Percentiles rank a stretch among this genome's conserved stretches.
Conservation (phyloP, 1,140 invertebrate genomes). For the Caenorhabditis remanei region DNA sequence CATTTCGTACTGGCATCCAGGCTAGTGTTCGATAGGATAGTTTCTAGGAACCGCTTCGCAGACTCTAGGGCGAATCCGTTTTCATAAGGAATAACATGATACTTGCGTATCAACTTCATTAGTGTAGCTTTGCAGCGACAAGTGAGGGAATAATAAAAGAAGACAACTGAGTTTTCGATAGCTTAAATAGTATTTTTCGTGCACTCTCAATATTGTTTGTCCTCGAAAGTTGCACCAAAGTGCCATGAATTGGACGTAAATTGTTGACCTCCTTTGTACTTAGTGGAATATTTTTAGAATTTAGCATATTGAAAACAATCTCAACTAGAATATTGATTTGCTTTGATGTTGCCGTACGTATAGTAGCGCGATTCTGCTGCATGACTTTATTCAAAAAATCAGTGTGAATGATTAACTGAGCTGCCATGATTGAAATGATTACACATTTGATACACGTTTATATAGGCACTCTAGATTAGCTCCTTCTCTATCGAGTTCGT, state of each 20-base stretch:
- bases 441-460: too few relatives aligned
- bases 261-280: not conserved
- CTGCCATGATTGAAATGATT: not conserved
- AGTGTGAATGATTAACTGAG: not conserved
- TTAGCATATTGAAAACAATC: too few relatives aligned
- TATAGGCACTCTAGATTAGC: too few relatives aligned
- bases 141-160: not conserved
- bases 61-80: not conserved
- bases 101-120: conserved; percentile 3
- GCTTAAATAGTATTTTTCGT: conserved; percentile 18
- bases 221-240: not conserved
- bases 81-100: not conserved
- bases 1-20: not conserved
- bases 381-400: not conserved
- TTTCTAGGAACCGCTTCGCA: not conserved
- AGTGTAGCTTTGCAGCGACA: not conserved
- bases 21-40: not conserved
- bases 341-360: too few relatives aligned
- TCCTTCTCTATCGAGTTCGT: too few relatives aligned
- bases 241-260: not conserved
- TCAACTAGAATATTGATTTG: too few relatives aligned
- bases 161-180: not conserved
- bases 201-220: not conserved
- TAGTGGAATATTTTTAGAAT: too few relatives aligned
- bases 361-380: too few relatives aligned